phyloP scores from a whole-genome alignment of 2,113 vertebrate genomes.

The Phaetusa simplex region DNA sequence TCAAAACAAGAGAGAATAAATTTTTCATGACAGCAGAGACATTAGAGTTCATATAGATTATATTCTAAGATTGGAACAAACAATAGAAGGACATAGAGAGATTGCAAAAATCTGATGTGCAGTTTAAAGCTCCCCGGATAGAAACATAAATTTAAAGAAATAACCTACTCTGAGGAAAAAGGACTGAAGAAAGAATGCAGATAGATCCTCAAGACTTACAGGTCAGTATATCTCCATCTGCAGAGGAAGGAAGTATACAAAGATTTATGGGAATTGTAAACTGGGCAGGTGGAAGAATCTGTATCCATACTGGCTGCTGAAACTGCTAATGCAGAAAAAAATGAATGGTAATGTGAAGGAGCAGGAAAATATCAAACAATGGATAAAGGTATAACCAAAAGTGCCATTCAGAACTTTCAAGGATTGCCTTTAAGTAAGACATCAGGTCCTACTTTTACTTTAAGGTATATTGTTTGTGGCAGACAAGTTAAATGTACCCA shows the following conservation, averaged over 20 bases:
- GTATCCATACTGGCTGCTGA: neutral
- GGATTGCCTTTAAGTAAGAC: neutral
- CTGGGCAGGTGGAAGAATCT: neutral
- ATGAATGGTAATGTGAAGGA: neutral
- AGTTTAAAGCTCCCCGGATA: neutral
- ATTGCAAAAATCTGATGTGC: neutral
- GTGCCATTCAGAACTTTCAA: neutral
- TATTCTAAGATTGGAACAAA: neutral
- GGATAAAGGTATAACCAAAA: neutral
- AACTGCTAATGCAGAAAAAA: neutral
- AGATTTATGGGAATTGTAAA: neutral
- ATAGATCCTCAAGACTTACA: neutral
- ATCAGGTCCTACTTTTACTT: neutral
- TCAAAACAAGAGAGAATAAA: neutral
- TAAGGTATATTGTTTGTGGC: neutral
- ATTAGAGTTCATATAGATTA: neutral
- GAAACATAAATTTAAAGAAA: slow-evolving; percentile 25
- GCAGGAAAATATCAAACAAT: neutral
- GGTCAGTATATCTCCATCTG: neutral
- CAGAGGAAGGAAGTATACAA: neutral
- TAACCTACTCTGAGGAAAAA: neutral
- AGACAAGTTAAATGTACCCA: neutral
- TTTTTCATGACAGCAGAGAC: neutral
- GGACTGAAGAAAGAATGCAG: neutral
- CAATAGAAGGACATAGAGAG: neutral